Conservation (phyloP, 2,888 invertebrate species). For the Cantharis lateralis region DNA sequence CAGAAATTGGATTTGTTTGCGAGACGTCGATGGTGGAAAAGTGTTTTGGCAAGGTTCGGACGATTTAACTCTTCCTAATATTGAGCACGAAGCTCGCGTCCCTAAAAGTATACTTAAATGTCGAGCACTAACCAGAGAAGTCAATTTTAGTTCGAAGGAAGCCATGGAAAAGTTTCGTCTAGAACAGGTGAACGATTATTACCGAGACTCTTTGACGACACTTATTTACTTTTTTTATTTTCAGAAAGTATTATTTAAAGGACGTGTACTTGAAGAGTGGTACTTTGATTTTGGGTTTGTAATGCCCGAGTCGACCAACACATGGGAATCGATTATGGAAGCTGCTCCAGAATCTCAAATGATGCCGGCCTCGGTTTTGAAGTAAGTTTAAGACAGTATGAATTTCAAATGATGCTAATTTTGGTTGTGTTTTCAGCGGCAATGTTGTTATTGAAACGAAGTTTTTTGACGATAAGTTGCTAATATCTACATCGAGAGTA, state of each 20-base stretch:
- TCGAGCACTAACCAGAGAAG: conserved; percentile 85
- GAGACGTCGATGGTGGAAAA: conserved; percentile 92
- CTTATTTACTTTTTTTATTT: conserved; percentile 35
- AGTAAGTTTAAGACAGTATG: conserved; percentile 62
- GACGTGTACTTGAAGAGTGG: conserved; percentile 96
- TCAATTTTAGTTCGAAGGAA: conserved; percentile 89
- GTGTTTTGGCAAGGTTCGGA: conserved; percentile 97
- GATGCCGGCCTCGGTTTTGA: conserved; percentile 99
- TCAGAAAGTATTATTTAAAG: conserved; percentile 82
- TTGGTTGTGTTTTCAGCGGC: conserved; percentile 70
- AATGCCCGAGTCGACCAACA: conserved; percentile 97
- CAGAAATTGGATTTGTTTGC: conserved; percentile 96
- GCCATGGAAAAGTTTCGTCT: conserved; percentile 94
- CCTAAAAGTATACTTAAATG: conserved; percentile 96
- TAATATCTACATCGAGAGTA: conserved; percentile 93
- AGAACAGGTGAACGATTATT: conserved; percentile 71
- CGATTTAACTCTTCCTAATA: conserved; percentile 86
- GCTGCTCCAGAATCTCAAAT: conserved; percentile 99
- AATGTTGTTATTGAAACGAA: conserved; percentile 96
- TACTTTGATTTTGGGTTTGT: conserved; percentile 99
- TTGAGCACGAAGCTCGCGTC: conserved; percentile 95
- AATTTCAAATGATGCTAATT: conserved; percentile 10
- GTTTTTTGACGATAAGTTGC: conserved; percentile 92
- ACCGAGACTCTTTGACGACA: neutral
- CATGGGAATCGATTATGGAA: conserved; percentile 98